These are phyloP conservation scores for Paramacrobiotus metropolitanus DNA, from an alignment of 1,140 invertebrate genomes.

Conservation along the genomic window DNA sequence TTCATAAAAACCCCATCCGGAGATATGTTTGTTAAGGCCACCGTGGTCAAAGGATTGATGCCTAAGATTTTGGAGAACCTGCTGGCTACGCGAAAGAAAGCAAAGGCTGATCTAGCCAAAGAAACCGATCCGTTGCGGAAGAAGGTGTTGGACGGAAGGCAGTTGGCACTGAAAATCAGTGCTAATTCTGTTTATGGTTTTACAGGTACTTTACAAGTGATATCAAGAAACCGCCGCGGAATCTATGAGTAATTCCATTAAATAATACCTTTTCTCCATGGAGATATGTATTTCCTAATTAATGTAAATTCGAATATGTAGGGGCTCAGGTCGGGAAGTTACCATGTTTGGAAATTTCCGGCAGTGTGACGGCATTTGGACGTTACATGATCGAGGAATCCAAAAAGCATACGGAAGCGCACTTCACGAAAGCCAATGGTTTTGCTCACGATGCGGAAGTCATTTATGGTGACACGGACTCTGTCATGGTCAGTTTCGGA, in stretches of 20 bases:
- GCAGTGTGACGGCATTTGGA: conserved; percentile 94
- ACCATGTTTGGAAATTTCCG: conserved; percentile 91
- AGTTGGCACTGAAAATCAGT: conserved; percentile 91
- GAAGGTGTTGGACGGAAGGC: conserved; percentile 82
- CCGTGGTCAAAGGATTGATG: conserved; percentile 57
- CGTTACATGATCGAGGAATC: conserved; percentile 94
- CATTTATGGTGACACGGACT: conserved; percentile 98
- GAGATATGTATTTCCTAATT: too few species aligned
- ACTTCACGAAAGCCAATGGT: conserved; percentile 53
- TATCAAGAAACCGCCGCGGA: too few species aligned
- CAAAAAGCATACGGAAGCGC: conserved; percentile 73
- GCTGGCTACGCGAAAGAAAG: conserved; percentile 67
- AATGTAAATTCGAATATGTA: too few species aligned
- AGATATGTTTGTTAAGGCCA: conserved; percentile 67
- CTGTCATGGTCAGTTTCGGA: conserved; percentile 98
- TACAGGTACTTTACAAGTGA: conserved; percentile 33
- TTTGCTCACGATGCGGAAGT: conserved; percentile 68
- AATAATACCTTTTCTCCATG: too few species aligned
- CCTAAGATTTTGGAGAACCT: conserved; percentile 90
- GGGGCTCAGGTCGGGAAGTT: conserved; percentile 95
- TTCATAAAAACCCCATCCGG: conserved; percentile 72
- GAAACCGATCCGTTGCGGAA: conserved; percentile 81
- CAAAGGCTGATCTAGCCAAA: conserved; percentile 64
- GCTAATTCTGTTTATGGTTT: conserved; percentile 99
- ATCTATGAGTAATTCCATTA: too few species aligned